Evolutionary conservation across 1,140 invertebrate genomes (phyloP).

Genomic region (Chlorops oryzae): DNA sequence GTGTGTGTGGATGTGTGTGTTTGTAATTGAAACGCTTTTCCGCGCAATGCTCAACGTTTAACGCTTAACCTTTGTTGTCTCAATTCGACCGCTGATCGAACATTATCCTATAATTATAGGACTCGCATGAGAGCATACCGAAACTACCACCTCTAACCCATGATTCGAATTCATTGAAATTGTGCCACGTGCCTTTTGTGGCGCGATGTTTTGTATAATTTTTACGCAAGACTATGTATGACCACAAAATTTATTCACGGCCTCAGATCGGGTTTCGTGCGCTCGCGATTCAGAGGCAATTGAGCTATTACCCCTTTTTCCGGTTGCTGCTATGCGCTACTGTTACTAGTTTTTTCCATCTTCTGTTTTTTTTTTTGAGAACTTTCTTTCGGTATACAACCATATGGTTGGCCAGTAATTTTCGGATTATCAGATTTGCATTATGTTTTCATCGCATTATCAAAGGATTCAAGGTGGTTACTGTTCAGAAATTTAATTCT

Average conservation of each 20-base stretch:
- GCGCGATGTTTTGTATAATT: conserved; percentile 5
- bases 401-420: conserved; percentile 34
- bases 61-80: neutral
- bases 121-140: too few species aligned
- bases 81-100: conserved; percentile 24
- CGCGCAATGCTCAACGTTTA: too few species aligned
- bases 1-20: too few species aligned
- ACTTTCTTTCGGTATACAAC: conserved; percentile 8
- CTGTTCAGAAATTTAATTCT: too few species aligned
- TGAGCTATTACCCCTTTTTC: too few species aligned
- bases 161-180: conserved; percentile 25
- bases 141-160: too few species aligned
- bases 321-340: too few species aligned
- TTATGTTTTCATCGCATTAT: too few species aligned
- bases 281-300: too few species aligned
- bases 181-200: conserved; percentile 26
- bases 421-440: conserved; percentile 43
- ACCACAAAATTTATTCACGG: conserved; percentile 46
- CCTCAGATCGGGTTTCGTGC: too few species aligned
- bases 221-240: conserved; percentile 15
- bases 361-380: conserved; percentile 2
- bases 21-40: conserved; percentile 34
- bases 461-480: too few species aligned
- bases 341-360: neutral
- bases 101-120: conserved; percentile 48